Evolutionary conservation across 2,113 vertebrate species (phyloP), one percentile per base, ranked within the genome.

Genomic region (Salvator merianae): DNA sequence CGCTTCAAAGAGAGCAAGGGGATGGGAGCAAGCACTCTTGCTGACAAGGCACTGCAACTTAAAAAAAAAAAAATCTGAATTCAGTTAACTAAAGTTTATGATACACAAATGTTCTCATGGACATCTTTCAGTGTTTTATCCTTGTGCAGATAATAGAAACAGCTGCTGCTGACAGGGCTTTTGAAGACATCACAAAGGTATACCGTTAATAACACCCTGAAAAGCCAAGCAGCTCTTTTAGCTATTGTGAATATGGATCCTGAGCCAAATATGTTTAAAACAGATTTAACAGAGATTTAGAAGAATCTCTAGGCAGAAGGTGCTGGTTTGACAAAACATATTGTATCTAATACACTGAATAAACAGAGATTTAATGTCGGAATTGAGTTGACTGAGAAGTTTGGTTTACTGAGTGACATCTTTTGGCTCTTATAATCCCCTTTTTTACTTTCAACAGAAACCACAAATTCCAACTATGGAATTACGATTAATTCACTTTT

Each of bases 401-500:
- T 93, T 92, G 36, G 68, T 90, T 93, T 93, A 85, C 59, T 87
- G 82, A 95, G 92, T 88, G 89, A 83, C 81, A 73, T 47, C 9
- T 84, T 94, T 93, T 88, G 70, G 22, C 32, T 88, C 71, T 71
- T 84, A 36, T 88, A 95, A 94, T 93, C 84, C 47, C 80, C 91
- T 82, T 40, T 84, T 94, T 92, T 84, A 89, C 86, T 38, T 92
- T 88, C 91, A 84, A 81, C 62, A 92, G 69, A 68, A 92, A 91
- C 85, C 55, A 3, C 84, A 89, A 69, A 85, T 88, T 78, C 77
- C 69, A 86, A 93, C 93, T 93, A 95, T 82, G 65, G 77, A 91
- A 93, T 94, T 95, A 96, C 91, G 93, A 91, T 62, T 59, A 88
- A 90, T 94, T 90, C 84, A 28, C 83, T 90, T 92, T 93, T n/a